Conservation (phyloP, 2,888 invertebrate genomes). For the Aleiodes leptofemur region DNA sequence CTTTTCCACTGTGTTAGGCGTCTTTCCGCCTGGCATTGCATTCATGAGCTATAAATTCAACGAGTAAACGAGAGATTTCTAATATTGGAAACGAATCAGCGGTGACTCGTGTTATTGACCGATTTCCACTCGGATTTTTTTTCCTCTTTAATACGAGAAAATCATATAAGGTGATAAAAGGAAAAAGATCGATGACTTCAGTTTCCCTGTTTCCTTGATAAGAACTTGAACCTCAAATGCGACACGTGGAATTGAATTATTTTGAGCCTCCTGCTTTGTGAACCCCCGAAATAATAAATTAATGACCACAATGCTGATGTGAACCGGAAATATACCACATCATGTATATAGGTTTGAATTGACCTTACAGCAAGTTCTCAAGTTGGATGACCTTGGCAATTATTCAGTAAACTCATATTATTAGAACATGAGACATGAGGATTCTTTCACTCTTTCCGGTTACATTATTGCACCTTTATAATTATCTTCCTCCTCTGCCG, state of each 20-base stretch:
- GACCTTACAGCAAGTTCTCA: not conserved
- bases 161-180: not conserved
- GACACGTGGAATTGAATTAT: not conserved
- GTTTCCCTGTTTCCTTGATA: not conserved
- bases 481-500: no score
- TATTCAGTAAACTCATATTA: not conserved
- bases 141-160: not conserved
- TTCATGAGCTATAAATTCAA: slow-evolving; percentile 7
- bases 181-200: not conserved
- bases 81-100: slow-evolving; percentile 32
- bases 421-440: not conserved
- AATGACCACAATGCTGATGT: no score
- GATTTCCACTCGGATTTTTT: no score
- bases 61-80: slow-evolving; percentile 21
- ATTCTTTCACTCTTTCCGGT: not conserved
- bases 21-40: slow-evolving; percentile 15
- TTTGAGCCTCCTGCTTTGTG: no score
- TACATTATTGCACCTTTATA: no score
- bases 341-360: not conserved
- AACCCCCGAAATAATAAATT: no score
- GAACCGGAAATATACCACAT: no score
- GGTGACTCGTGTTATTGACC: not conserved
- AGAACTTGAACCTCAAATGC: not conserved
- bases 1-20: not conserved
- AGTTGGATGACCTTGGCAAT: slow-evolving; percentile 10